phyloP scores from a whole-genome alignment of 2,888 invertebrate species.

The Sinelater perroti region DNA sequence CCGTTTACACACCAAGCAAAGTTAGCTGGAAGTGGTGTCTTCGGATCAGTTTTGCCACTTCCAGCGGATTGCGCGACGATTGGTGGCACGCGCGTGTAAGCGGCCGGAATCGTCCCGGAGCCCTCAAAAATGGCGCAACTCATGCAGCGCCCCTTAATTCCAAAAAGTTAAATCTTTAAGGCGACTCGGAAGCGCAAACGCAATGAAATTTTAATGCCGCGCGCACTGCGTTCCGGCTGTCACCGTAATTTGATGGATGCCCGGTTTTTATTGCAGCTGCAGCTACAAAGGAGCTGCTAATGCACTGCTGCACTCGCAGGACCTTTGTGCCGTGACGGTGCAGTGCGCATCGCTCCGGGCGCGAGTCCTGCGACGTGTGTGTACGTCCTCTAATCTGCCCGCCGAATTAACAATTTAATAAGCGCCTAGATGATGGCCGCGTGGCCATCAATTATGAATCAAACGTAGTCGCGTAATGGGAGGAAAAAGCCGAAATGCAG shows the following conservation, averaged over 20 bases:
- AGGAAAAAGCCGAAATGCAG: too few relatives aligned
- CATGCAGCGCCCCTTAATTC: not conserved
- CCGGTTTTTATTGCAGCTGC: constrained; percentile 40
- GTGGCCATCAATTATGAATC: too few relatives aligned
- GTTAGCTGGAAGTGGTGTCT: constrained; percentile 9
- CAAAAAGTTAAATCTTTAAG: not conserved
- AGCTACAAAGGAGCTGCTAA: constrained; percentile 23
- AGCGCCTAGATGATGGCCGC: too few relatives aligned
- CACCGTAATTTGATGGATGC: constrained; percentile 43
- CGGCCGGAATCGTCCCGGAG: not conserved
- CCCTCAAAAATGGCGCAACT: not conserved
- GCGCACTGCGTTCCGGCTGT: constrained; percentile 36
- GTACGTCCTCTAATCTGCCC: too few relatives aligned
- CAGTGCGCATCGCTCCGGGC: too few relatives aligned
- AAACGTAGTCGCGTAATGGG: too few relatives aligned
- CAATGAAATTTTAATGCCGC: constrained; percentile 22
- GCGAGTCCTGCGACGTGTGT: too few relatives aligned
- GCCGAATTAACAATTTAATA: too few relatives aligned
- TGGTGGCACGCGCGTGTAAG: too few relatives aligned
- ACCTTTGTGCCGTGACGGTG: constrained; percentile 8
- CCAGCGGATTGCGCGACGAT: too few relatives aligned
- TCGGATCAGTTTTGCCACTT: constrained; percentile 4
- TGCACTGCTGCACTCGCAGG: constrained; percentile 13
- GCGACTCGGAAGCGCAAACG: not conserved
- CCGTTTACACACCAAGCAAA: constrained; percentile 8